These are phyloP conservation scores for Thryonomys swinderianus DNA, from an alignment of 2,113 vertebrate species.

Conservation along the genomic window DNA sequence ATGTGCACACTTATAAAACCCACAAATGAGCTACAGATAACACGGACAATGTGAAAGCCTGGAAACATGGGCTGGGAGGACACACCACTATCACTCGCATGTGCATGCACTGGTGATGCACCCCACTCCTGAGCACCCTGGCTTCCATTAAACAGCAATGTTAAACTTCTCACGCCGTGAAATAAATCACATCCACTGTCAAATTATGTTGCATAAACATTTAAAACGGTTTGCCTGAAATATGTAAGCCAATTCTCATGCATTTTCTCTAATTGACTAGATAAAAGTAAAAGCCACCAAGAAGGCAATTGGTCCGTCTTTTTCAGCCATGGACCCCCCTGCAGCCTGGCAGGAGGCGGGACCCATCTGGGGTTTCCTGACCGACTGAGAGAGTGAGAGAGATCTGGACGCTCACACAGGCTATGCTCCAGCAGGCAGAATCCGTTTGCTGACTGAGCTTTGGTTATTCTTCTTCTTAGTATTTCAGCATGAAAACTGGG, in stretches of 20 bases:
- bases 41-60: background rate
- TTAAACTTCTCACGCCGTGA: background rate
- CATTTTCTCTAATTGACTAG: background rate
- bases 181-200: background rate
- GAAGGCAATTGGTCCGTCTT: background rate
- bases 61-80: background rate
- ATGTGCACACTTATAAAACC: background rate
- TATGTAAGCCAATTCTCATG: background rate
- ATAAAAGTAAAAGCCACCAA: background rate
- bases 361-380: background rate
- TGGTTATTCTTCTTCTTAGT: background rate
- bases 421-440: background rate
- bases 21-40: background rate
- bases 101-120: no score
- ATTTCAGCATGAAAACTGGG: background rate
- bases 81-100: fast-evolving
- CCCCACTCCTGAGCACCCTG: background rate
- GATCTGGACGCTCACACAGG: background rate
- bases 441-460: background rate
- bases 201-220: background rate
- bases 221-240: background rate
- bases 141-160: background rate
- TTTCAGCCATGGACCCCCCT: background rate
- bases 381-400: background rate
- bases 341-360: background rate